These are phyloP conservation scores for Coremacera marginata DNA, from an alignment of 2,888 invertebrate genomes.

Conservation along the genomic window DNA sequence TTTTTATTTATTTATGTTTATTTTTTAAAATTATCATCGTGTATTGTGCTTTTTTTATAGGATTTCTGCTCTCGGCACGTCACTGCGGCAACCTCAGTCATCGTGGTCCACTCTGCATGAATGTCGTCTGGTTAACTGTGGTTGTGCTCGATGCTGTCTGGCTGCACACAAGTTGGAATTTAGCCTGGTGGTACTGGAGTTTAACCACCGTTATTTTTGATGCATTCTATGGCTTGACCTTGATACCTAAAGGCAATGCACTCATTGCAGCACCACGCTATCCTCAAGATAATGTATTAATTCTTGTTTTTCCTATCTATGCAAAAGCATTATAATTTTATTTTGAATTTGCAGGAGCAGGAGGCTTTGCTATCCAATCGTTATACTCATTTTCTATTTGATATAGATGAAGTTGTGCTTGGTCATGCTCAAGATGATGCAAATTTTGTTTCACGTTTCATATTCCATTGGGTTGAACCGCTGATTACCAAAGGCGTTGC, in stretches of 20 bases:
- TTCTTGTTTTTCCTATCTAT: neutral
- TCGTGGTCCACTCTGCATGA: slow-evolving; percentile 79
- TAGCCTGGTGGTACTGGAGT: slow-evolving; percentile 73
- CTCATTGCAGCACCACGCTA: slow-evolving; percentile 58
- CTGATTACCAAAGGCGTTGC: slow-evolving; percentile 84
- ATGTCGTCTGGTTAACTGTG: slow-evolving; percentile 78
- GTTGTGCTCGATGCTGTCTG: slow-evolving; percentile 78
- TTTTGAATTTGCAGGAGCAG: slow-evolving; percentile 71
- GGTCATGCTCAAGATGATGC: slow-evolving; percentile 87
- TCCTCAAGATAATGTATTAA: slow-evolving; percentile 31
- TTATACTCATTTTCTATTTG: slow-evolving; percentile 77
- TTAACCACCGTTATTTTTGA: slow-evolving; percentile 76
- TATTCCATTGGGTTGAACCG: slow-evolving; percentile 90
- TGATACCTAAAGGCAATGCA: slow-evolving; percentile 75
- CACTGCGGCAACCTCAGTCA: slow-evolving; percentile 76
- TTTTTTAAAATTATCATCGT: no score
- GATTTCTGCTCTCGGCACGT: slow-evolving; percentile 75
- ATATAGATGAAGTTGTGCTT: slow-evolving; percentile 77
- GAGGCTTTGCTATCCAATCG: slow-evolving; percentile 73
- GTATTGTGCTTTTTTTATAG: no score
- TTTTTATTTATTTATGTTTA: no score
- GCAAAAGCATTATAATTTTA: neutral
- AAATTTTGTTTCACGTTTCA: slow-evolving; percentile 78
- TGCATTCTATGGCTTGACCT: slow-evolving; percentile 77
- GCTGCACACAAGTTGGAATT: slow-evolving; percentile 75